Evolutionary conservation across 2,888 invertebrate genomes (phyloP).

Genomic region (Troides aeacus): DNA sequence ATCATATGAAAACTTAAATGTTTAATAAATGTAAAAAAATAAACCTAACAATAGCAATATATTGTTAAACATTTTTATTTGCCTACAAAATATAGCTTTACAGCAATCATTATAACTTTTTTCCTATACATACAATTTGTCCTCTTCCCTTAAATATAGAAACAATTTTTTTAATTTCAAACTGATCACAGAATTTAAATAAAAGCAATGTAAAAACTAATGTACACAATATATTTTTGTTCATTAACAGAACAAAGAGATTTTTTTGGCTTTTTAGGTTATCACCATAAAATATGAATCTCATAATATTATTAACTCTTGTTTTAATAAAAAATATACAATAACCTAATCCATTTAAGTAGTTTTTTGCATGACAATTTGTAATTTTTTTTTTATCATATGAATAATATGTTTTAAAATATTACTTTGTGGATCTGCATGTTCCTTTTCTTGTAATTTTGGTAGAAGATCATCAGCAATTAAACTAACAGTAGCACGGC

Average conservation of each 20-base stretch:
- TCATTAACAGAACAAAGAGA: background rate
- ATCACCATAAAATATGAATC: background rate
- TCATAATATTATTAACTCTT: background rate
- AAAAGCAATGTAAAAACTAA: background rate
- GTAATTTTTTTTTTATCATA: background rate
- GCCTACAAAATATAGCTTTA: background rate
- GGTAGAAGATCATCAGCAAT: slow-evolving; percentile 89
- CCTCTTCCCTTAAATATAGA: no score
- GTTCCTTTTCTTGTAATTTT: slow-evolving; percentile 90
- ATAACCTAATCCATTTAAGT: background rate
- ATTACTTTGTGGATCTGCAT: slow-evolving; percentile 86
- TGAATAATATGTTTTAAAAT: slow-evolving; percentile 32
- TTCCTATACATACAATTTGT: background rate
- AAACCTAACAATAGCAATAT: background rate
- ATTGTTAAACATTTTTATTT: background rate
- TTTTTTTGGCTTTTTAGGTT: background rate
- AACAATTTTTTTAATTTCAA: background rate
- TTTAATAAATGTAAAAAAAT: no score
- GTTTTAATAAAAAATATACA: background rate
- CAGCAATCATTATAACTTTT: background rate
- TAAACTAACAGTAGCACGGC: slow-evolving; percentile 91
- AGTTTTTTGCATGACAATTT: background rate
- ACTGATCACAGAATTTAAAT: background rate
- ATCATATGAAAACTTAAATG: no score
- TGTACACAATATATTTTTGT: background rate